A percentile compares a stretch with the other conserved stretches of the same genome.
Evolutionary conservation across 1,140 invertebrate genomes (phyloP).

Genomic region (Archivesica marissinica): DNA sequence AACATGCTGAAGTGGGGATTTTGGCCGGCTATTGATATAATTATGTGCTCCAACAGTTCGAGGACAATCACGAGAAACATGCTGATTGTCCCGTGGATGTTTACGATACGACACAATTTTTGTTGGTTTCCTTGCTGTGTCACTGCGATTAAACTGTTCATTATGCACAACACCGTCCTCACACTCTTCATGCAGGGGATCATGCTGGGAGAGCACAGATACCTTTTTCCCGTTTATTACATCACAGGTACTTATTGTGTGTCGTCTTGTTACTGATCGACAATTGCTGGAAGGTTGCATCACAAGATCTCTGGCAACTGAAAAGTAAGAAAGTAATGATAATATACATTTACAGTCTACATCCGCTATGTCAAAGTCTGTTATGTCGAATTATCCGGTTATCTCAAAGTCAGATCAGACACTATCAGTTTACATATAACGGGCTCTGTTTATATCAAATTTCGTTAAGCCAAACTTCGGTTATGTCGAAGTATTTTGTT

Average conservation of each 20-base stretch:
- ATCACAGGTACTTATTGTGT: conserved; percentile 57
- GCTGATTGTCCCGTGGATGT: conserved; percentile 15
- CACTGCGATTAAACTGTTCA: conserved; percentile 32
- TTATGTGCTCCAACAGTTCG: background rate
- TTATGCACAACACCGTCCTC: conserved; percentile 8
- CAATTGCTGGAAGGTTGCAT: conserved; percentile 9
- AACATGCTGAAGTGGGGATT: conserved; percentile 23
- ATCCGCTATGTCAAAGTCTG: no score
- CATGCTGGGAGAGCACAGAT: conserved; percentile 54
- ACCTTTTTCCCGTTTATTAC: conserved; percentile 48
- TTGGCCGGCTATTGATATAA: background rate
- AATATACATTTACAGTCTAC: no score
- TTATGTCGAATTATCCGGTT: no score
- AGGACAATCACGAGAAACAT: background rate
- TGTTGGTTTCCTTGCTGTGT: conserved; percentile 8
- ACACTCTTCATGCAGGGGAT: conserved; percentile 28
- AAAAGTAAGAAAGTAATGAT: conserved; percentile 20
- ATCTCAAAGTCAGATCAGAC: no score
- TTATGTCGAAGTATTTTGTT: no score
- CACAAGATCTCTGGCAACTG: conserved; percentile 40
- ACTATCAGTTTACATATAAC: no score
- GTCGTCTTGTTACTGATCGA: conserved; percentile 8
- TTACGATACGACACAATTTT: conserved; percentile 56
- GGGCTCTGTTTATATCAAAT: no score
- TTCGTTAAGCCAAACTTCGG: no score